Percentiles rank a stretch among this genome's conserved stretches.
These are phyloP conservation scores for Smittia sp. DNA, from an alignment of 2,888 invertebrate species.

Conservation along the genomic window DNA sequence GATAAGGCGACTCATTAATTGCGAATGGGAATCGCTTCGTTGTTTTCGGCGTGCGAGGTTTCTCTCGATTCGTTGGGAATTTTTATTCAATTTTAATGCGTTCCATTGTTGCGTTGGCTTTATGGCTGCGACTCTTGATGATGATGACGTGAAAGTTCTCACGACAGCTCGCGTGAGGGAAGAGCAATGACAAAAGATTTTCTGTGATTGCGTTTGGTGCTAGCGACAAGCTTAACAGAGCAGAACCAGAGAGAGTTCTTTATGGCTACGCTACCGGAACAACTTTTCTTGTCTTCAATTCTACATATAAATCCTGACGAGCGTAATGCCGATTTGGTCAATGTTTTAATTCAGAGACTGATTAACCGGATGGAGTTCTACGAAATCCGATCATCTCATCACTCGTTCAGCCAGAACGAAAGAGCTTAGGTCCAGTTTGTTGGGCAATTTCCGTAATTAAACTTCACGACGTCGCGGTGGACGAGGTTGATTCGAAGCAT, in stretches of 20 bases:
- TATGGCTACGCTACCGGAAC: too few relatives aligned
- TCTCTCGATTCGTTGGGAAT: conserved; percentile 19
- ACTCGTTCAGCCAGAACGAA: not conserved
- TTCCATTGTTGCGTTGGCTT: conserved; percentile 2
- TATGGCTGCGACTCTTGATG: not conserved
- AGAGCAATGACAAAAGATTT: too few relatives aligned
- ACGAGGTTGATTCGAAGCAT: not conserved
- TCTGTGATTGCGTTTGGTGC: too few relatives aligned
- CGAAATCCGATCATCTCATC: too few relatives aligned
- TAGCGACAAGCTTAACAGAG: too few relatives aligned
- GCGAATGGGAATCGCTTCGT: not conserved
- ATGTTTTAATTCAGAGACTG: too few relatives aligned
- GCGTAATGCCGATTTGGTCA: too few relatives aligned
- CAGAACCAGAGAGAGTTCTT: too few relatives aligned
- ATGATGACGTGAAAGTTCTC: conserved; percentile 38
- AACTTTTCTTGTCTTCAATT: too few relatives aligned
- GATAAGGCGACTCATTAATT: not conserved
- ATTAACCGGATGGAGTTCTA: too few relatives aligned
- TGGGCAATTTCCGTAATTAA: not conserved
- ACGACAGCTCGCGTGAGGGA: not conserved
- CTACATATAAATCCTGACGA: too few relatives aligned
- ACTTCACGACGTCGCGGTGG: not conserved
- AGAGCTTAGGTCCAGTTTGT: not conserved
- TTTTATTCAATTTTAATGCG: conserved; percentile 3
- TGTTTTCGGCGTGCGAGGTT: not conserved